Conservation (phyloP, 2,888 invertebrate species). For the Rhagonycha lutea region DNA sequence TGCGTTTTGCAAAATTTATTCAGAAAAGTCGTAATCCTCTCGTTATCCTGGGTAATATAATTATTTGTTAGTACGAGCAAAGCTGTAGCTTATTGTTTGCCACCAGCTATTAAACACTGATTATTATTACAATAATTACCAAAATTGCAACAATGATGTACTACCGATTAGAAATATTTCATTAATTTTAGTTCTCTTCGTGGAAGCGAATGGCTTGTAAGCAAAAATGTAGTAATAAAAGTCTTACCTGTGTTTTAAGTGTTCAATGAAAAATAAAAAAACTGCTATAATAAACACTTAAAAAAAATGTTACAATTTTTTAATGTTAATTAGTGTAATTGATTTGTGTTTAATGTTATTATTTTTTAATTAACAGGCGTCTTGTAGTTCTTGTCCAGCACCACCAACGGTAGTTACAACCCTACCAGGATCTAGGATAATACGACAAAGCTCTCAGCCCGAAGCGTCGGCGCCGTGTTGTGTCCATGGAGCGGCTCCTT, state of each 20-base stretch:
- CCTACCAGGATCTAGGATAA: conserved; percentile 73
- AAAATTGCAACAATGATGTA: no score
- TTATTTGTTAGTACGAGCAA: no score
- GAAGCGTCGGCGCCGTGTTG: conserved; percentile 70
- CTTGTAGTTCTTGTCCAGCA: conserved; percentile 68
- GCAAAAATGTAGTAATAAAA: no score
- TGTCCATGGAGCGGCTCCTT: conserved; percentile 71
- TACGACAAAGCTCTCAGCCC: conserved; percentile 86
- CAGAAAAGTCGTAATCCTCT: no score
- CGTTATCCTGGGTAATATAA: no score
- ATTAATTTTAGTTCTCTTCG: no score
- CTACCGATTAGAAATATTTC: no score
- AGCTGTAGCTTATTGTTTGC: no score
- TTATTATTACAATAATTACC: no score
- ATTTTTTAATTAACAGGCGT: conserved; percentile 44
- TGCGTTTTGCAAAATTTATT: no score
- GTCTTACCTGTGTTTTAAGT: background rate
- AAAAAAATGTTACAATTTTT: background rate
- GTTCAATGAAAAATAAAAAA: background rate
- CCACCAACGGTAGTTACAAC: conserved; percentile 75
- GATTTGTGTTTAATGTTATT: background rate
- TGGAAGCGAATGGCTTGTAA: no score
- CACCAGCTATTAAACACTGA: no score
- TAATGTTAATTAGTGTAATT: background rate
- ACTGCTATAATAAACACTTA: background rate